phyloP scores from a whole-genome alignment of 2,113 vertebrate species.

The Sebastes fasciatus region DNA sequence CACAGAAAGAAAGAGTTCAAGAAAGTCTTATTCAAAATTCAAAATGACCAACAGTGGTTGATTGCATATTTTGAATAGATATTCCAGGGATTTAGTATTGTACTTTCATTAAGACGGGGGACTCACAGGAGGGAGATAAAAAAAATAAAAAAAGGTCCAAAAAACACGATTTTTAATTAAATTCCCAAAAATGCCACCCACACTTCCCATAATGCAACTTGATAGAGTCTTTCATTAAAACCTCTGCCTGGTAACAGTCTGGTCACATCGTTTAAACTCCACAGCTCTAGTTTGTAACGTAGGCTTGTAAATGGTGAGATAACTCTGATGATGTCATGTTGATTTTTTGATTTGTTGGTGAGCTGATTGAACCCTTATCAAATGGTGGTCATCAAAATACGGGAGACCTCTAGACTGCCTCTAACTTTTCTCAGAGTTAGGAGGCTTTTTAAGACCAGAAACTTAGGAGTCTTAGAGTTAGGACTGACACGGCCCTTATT shows the following conservation, averaged over 20 bases:
- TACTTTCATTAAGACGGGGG: not conserved
- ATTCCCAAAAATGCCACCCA: not conserved
- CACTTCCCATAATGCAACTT: no score
- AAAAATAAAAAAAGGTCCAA: not conserved
- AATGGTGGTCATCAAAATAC: not conserved
- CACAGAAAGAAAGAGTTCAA: not conserved
- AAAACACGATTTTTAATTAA: not conserved
- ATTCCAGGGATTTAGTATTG: not conserved
- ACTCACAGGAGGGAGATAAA: not conserved
- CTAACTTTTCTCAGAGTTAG: not conserved
- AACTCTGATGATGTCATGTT: no score
- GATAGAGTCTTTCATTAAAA: not conserved
- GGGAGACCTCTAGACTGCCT: not conserved
- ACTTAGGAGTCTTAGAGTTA: no score
- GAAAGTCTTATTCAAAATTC: not conserved
- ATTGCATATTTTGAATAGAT: conserved; percentile 1
- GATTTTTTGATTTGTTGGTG: no score
- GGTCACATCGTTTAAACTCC: not conserved
- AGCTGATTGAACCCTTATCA: not conserved
- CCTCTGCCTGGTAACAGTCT: not conserved
- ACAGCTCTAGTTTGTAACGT: not conserved
- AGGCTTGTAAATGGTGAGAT: not conserved
- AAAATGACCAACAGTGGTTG: not conserved
- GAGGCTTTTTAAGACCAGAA: not conserved
- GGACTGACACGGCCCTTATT: not conserved